phyloP scores from a whole-genome alignment of 1,140 invertebrate genomes.

The Phocides pigmalion region DNA sequence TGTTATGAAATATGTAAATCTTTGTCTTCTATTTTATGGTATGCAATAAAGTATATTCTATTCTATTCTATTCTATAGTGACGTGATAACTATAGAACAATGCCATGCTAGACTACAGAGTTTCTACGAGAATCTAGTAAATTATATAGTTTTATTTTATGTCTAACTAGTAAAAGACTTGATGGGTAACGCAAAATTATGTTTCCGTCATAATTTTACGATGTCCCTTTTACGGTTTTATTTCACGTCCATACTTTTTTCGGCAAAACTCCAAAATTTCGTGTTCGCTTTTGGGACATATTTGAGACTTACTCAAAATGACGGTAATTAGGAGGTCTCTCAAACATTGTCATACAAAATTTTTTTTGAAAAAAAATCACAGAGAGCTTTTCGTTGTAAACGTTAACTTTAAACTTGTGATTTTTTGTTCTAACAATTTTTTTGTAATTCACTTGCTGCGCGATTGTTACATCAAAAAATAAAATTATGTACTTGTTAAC shows the following conservation, averaged over 20 bases:
- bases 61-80: too few relatives aligned
- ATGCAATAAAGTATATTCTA: too few relatives aligned
- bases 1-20: too few relatives aligned
- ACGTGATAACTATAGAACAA: too few relatives aligned
- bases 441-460: background rate
- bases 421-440: background rate
- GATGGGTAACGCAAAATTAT: background rate
- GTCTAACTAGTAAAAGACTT: background rate
- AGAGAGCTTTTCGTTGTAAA: background rate
- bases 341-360: background rate
- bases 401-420: background rate
- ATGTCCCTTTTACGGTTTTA: background rate
- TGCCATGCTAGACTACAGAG: too few relatives aligned
- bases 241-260: background rate
- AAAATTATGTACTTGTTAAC: too few relatives aligned
- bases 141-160: background rate
- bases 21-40: too few relatives aligned
- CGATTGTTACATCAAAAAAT: background rate
- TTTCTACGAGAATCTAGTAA: too few relatives aligned
- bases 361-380: background rate
- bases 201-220: background rate
- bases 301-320: background rate
- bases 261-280: background rate
- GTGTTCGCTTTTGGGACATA: background rate
- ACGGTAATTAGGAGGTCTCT: background rate